Percentiles rank a stretch among this genome's conserved stretches.
Evolutionary conservation across 2,797 vertebrate species (phyloP).

Genomic region (Leptodactylus fallax): DNA sequence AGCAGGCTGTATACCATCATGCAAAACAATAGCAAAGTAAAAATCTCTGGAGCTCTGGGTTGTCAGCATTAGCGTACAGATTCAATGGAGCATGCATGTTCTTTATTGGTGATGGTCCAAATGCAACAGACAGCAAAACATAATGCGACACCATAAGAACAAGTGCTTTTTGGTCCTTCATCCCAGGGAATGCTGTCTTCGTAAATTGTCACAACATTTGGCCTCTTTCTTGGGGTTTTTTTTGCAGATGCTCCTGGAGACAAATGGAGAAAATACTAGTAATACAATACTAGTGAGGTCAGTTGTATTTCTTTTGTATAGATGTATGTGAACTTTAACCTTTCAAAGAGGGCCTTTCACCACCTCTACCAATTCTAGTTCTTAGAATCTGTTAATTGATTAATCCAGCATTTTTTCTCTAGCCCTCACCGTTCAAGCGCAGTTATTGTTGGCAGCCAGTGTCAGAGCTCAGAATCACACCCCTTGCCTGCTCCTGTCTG

Average conservation of each 20-base stretch:
- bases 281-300: neutral
- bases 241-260: conserved; percentile 89
- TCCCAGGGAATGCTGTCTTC: conserved; percentile 82
- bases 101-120: neutral
- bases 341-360: too few species aligned
- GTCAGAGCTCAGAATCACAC: too few species aligned
- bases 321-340: too few species aligned
- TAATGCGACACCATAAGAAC: neutral
- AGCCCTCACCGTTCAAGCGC: too few species aligned
- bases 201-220: conserved; percentile 84
- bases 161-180: conserved; percentile 50
- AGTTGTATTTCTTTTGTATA: too few species aligned
- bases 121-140: neutral
- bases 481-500: too few species aligned
- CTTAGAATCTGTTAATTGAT: too few species aligned
- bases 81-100: neutral
- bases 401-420: too few species aligned
- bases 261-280: neutral
- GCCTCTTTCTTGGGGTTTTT: conserved; percentile 87
- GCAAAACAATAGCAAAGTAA: neutral
- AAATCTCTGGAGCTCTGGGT: neutral
- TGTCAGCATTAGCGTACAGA: neutral
- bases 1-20: neutral
- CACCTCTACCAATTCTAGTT: too few species aligned
- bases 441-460: too few species aligned